phyloP scores from a whole-genome alignment of 2,797 vertebrate genomes.

The Melanotaenia trifasciata region DNA sequence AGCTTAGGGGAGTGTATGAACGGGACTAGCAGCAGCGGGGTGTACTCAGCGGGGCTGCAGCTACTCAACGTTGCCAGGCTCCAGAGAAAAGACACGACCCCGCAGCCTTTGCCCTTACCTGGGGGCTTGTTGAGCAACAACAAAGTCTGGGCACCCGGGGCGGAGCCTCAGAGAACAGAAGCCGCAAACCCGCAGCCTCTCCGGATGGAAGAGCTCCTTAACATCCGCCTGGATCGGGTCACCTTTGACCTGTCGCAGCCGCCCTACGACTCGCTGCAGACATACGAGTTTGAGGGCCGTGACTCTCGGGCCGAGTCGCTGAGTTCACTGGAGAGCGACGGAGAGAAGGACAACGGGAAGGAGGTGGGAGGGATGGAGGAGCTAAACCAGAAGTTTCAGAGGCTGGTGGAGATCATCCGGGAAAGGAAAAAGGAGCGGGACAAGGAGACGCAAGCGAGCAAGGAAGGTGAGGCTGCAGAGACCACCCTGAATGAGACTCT shows the following conservation, averaged over 20 bases:
- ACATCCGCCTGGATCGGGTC: constrained; percentile 86
- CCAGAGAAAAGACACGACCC: constrained; percentile 77
- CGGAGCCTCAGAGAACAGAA: constrained; percentile 30
- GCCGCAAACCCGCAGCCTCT: constrained; percentile 71
- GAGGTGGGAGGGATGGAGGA: constrained; percentile 79
- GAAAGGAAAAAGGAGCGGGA: constrained; percentile 71
- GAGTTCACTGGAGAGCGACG: constrained; percentile 87
- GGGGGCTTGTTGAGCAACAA: constrained; percentile 66
- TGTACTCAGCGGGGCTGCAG: constrained; percentile 61
- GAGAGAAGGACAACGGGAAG: constrained; percentile 67
- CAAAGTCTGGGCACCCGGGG: constrained; percentile 46
- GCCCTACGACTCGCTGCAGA: constrained; percentile 93
- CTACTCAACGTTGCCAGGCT: constrained; percentile 73
- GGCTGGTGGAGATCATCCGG: constrained; percentile 88
- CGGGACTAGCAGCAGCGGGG: constrained; percentile 47
- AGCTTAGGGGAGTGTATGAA: constrained; percentile 58
- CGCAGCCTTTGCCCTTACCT: constrained; percentile 68
- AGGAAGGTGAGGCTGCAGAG: constrained; percentile 21
- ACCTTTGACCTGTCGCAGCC: constrained; percentile 90
- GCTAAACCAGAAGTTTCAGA: constrained; percentile 88
- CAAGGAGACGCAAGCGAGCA: not conserved
- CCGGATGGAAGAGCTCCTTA: constrained; percentile 87
- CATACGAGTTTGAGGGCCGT: constrained; percentile 90
- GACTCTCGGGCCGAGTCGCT: constrained; percentile 89
- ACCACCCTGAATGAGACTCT: constrained; percentile 26